phyloP scores from a whole-genome alignment of 2,797 vertebrate species.

The Aphelocoma californica region DNA sequence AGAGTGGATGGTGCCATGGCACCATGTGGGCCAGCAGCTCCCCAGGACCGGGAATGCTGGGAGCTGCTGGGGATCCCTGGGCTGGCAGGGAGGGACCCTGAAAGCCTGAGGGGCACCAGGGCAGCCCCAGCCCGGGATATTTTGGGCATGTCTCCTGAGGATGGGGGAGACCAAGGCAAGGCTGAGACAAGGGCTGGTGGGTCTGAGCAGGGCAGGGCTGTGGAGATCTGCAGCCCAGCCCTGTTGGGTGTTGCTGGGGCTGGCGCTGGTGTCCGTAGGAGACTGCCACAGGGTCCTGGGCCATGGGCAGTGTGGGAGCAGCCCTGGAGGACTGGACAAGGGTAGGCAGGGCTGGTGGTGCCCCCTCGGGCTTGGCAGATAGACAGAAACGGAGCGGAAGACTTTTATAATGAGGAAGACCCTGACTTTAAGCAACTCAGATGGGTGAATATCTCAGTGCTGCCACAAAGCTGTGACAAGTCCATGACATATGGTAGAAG shows the following conservation, averaged over 20 bases:
- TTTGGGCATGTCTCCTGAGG: not conserved
- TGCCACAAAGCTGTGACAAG: not conserved
- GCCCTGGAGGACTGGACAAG: not conserved
- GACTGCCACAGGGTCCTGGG: not conserved
- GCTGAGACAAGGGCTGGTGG: too few species aligned
- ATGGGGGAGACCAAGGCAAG: not conserved
- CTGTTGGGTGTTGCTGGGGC: fast-evolving
- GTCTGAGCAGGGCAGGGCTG: not conserved
- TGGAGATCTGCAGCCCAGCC: not conserved
- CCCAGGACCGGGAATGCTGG: fast-evolving
- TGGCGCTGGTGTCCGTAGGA: fast-evolving
- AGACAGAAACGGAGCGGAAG: not conserved
- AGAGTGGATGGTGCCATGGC: not conserved
- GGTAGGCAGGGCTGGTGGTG: not conserved
- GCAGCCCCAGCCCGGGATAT: not conserved
- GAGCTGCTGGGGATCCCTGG: not conserved
- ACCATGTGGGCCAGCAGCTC: fast-evolving
- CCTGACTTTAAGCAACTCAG: not conserved
- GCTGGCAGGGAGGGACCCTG: not conserved
- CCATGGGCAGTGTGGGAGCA: fast-evolving
- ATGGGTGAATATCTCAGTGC: not conserved
- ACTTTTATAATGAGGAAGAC: not conserved
- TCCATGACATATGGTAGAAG: not conserved
- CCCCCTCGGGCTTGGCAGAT: fast-evolving
- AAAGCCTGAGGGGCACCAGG: fast-evolving